Evolutionary conservation across 2,888 invertebrate genomes (phyloP).

Genomic region (Oithona nana): DNA sequence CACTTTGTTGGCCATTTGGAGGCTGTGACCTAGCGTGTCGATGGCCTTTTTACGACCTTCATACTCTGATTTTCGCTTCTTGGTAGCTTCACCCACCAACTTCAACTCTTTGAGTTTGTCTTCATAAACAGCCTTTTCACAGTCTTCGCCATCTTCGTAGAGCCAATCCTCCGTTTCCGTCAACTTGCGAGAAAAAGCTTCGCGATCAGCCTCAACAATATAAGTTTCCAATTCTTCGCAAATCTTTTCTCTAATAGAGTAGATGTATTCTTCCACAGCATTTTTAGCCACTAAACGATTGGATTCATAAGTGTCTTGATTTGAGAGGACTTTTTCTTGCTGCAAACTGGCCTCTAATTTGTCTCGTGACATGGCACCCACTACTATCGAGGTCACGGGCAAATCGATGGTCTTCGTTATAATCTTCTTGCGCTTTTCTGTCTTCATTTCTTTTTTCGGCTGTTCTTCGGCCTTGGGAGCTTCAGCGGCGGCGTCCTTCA

Average conservation of each 20-base stretch:
- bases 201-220: slow-evolving; percentile 21
- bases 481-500: slow-evolving; percentile 26
- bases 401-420: slow-evolving; percentile 61
- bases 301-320: slow-evolving; percentile 78
- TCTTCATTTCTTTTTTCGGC: slow-evolving; percentile 22
- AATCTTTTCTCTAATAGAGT: slow-evolving; percentile 53
- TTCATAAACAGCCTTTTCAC: slow-evolving; percentile 49
- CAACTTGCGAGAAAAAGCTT: slow-evolving; percentile 35
- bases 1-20: slow-evolving; percentile 61
- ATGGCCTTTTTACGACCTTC: slow-evolving; percentile 57
- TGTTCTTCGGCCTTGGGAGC: slow-evolving; percentile 25
- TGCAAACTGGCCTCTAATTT: slow-evolving; percentile 40
- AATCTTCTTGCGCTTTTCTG: slow-evolving; percentile 38
- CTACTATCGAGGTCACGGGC: slow-evolving; percentile 36
- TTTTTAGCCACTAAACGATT: slow-evolving; percentile 89
- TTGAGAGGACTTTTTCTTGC: slow-evolving; percentile 51
- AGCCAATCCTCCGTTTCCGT: slow-evolving; percentile 86
- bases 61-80: slow-evolving; percentile 56
- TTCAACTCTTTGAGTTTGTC: slow-evolving; percentile 34
- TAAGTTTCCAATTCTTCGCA: slow-evolving; percentile 26
- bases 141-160: slow-evolving; percentile 90
- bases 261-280: slow-evolving; percentile 93
- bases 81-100: slow-evolving; percentile 69
- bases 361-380: slow-evolving; percentile 32
- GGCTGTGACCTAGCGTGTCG: slow-evolving; percentile 53